Conservation (phyloP, 1,140 invertebrate genomes). For the Zaprionus tsacasi region DNA sequence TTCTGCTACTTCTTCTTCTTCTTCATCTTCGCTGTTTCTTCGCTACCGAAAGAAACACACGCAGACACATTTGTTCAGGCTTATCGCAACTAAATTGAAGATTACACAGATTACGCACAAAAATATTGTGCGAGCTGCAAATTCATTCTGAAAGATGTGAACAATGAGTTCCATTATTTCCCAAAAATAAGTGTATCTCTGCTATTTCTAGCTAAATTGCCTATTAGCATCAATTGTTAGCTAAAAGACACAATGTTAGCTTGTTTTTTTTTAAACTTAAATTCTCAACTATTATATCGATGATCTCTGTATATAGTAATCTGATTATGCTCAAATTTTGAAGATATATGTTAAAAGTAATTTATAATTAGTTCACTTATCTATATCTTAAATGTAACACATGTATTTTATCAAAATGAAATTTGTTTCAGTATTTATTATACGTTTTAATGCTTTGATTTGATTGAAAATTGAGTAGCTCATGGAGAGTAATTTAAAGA, state of each 20-base stretch:
- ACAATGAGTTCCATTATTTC: not conserved
- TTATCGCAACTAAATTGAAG: not conserved
- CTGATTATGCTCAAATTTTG: too few relatives aligned
- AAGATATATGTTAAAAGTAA: too few relatives aligned
- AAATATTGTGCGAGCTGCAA: not conserved
- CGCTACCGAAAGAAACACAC: not conserved
- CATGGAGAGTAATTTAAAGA: not conserved
- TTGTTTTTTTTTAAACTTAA: too few relatives aligned
- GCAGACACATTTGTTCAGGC: not conserved
- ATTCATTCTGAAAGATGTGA: not conserved
- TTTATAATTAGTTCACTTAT: too few relatives aligned
- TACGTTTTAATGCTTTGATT: not conserved
- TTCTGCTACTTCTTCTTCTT: not conserved
- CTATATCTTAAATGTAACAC: too few relatives aligned
- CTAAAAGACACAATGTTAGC: not conserved
- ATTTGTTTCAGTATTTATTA: not conserved
- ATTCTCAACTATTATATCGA: not conserved
- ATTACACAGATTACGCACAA: not conserved
- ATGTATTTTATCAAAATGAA: too few relatives aligned
- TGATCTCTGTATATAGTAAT: not conserved
- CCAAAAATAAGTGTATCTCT: not conserved
- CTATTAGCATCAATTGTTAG: not conserved
- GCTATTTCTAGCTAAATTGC: not conserved
- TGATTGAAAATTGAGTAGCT: not conserved
- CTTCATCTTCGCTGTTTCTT: conserved; percentile 1